Evolutionary conservation across 1,140 invertebrate genomes (phyloP).

Genomic region (Oryctes rhinoceros): DNA sequence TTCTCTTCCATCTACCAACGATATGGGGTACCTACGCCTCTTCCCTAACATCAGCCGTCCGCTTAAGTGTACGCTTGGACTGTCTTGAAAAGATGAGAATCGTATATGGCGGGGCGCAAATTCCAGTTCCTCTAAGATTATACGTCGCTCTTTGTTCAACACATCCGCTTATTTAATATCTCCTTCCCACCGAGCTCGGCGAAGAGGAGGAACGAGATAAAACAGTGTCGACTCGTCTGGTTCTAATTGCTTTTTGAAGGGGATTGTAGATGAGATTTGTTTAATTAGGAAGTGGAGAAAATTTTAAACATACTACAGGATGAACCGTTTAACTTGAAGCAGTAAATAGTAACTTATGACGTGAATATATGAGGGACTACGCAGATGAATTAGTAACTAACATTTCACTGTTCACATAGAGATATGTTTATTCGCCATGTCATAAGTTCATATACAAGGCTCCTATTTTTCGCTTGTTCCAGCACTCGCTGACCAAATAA

Average conservation of each 20-base stretch:
- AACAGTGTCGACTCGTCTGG: background rate
- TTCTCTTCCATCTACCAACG: no score
- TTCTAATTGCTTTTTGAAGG: background rate
- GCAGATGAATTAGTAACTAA: no score
- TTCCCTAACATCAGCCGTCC: no score
- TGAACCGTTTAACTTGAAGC: background rate
- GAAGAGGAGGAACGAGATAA: background rate
- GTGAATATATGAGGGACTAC: no score
- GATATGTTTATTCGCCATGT: no score
- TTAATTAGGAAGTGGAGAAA: background rate
- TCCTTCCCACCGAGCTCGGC: conserved; percentile 2
- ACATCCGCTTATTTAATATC: conserved; percentile 42
- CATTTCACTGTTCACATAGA: no score
- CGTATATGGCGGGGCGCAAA: conserved; percentile 51
- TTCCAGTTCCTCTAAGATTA: conserved; percentile 58
- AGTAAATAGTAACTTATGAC: no score
- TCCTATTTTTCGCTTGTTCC: no score
- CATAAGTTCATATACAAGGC: no score
- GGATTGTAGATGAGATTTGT: background rate
- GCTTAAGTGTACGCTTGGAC: conserved; percentile 51
- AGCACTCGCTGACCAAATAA: no score
- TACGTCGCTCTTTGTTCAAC: conserved; percentile 47
- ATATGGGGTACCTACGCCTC: no score
- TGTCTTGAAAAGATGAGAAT: conserved; percentile 58
- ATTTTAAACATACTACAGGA: background rate